Conservation (phyloP, 2,113 vertebrate species). For the Crotophaga sulcirostris region DNA sequence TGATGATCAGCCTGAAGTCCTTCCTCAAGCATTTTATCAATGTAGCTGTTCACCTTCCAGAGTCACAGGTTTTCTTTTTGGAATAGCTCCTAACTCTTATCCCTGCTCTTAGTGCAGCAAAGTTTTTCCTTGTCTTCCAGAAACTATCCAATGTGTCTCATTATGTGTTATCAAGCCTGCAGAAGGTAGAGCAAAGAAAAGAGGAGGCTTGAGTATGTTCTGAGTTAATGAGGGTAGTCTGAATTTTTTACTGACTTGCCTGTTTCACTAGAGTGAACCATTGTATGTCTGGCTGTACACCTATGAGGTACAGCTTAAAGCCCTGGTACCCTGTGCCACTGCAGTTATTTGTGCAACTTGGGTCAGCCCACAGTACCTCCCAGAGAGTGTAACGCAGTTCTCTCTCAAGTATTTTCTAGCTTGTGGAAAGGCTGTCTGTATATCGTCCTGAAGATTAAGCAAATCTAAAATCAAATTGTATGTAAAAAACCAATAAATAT, state of each 20-base stretch:
- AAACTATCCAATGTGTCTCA: neutral
- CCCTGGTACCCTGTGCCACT: neutral
- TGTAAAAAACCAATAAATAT: neutral
- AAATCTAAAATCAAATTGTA: neutral
- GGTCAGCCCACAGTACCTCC: neutral
- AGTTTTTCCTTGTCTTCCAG: neutral
- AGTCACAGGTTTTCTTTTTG: neutral
- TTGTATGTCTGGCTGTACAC: fast-evolving
- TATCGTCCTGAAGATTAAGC: neutral
- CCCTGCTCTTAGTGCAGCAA: neutral
- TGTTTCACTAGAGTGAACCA: neutral
- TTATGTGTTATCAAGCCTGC: neutral
- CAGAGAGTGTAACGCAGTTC: too few relatives aligned
- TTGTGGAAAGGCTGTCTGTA: too few relatives aligned
- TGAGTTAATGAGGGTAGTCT: neutral
- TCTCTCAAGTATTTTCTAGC: neutral
- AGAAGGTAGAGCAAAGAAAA: neutral
- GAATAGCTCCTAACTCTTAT: neutral
- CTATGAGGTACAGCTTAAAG: neutral
- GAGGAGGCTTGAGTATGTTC: neutral
- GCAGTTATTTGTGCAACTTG: neutral
- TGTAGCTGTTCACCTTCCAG: neutral
- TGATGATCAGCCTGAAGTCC: neutral
- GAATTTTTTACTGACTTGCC: neutral
- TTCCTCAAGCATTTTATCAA: neutral